phyloP scores from a whole-genome alignment of 2,797 vertebrate genomes.

The Chelidonichthys spinosus region DNA sequence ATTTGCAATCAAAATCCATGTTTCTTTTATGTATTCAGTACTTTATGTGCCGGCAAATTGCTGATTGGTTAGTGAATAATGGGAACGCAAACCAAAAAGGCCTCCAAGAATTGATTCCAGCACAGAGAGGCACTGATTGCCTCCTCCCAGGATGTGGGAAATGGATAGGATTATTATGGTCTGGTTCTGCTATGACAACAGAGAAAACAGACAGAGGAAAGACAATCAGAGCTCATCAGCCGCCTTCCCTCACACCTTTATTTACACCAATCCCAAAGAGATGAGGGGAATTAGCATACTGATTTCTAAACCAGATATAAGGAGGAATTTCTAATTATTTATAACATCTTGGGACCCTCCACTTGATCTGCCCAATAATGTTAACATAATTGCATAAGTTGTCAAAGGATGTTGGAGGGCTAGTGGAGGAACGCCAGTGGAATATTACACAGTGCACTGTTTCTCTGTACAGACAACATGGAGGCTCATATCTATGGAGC shows the following conservation, averaged over 20 bases:
- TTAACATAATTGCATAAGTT: slow-evolving; percentile 89
- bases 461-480: slow-evolving; percentile 50
- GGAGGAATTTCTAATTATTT: slow-evolving; percentile 88
- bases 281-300: slow-evolving; percentile 85
- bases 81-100: slow-evolving; percentile 50
- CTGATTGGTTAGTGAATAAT: slow-evolving; percentile 57
- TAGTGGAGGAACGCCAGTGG: slow-evolving; percentile 64
- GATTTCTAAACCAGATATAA: slow-evolving; percentile 89
- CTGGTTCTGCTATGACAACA: slow-evolving; percentile 81
- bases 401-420: slow-evolving; percentile 80
- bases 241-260: slow-evolving; percentile 85
- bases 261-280: slow-evolving; percentile 86
- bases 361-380: slow-evolving; percentile 88
- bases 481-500: slow-evolving; percentile 57
- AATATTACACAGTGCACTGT: slow-evolving; percentile 72
- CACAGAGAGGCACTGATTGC: slow-evolving; percentile 60
- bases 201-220: slow-evolving; percentile 81
- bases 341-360: slow-evolving; percentile 86
- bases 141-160: slow-evolving; percentile 74
- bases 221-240: slow-evolving; percentile 84
- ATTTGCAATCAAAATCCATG: slow-evolving; percentile 25
- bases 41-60: slow-evolving; percentile 28
- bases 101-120: slow-evolving; percentile 57
- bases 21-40: slow-evolving; percentile 12
- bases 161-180: slow-evolving; percentile 80